Base-by-base conservation (phyloP, 1,140 invertebrate species). In the Oryctes rhinoceros region DNA sequence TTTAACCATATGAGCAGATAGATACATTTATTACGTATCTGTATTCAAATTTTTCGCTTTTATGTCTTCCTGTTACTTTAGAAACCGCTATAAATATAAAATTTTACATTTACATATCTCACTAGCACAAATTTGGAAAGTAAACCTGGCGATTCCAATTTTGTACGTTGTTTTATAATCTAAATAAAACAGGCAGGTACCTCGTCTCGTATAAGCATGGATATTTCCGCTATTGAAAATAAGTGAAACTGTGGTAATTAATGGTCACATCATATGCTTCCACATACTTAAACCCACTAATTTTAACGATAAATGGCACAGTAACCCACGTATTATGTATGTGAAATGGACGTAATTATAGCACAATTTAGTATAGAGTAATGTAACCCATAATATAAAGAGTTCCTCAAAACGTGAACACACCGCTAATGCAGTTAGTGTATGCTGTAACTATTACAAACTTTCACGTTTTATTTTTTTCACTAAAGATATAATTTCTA, bases 301-400 rank as follows among this genome's bases (percentile, higher is more conserved):
- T 67, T 67, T 67, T 67, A 20, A 24, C 15, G 20, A 35, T 67
- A 67, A 67, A 67, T 67, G 18, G 65, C 11, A 20, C 65, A 67
- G 18, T 35, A 67, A 67, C 65, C 4, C 11, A 20, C 10, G 20
- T n/a, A 65, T 67, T 67, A 11, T 24, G 65, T 18, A 4, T 11
- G 24, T 24, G 10, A 4, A 67, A 20, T 35, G 65, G 10, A 6
- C 11, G 65, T 11, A 67, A 67, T 67, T 67, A 67, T 13, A 5
- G 65, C 15, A 35, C 20, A 67, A 67, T 20, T 67, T 35, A 24
- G 65, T 24, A 24, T 44, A 44, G 39, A 67, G 65, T 67, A 30
- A 67, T 24, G 20, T 18, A 67, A 20, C 20, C 9, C 65, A 18
- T 67, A 67, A 67, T 10, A 67, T 35, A 15, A n/a, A 4, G 9